A percentile compares a stretch with the other conserved stretches of the same genome.
Evolutionary conservation across 2,113 vertebrate species (phyloP).

Genomic region (Osmerus mordax): DNA sequence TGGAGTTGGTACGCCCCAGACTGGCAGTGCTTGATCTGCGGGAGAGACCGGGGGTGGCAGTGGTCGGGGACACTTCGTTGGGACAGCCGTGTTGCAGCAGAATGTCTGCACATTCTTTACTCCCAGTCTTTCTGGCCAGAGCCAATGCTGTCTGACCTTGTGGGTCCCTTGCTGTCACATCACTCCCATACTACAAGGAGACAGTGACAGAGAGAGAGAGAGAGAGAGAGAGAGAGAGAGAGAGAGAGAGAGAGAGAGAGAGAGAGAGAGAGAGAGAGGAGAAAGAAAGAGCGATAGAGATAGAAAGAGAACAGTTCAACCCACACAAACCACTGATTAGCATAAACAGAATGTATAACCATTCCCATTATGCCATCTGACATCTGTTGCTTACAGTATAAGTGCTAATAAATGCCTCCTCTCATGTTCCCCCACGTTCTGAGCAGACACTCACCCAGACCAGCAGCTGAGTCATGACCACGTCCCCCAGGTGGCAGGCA

Average conservation of each 20-base stretch:
- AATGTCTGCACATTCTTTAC: constrained; percentile 86
- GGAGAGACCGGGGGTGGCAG: constrained; percentile 77
- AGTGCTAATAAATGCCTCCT: too few species aligned
- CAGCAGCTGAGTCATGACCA: constrained; percentile 93
- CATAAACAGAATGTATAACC: neutral
- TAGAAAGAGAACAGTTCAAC: neutral
- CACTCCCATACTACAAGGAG: constrained; percentile 78
- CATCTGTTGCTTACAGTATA: neutral
- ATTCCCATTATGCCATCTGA: neutral
- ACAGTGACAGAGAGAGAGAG: too few species aligned
- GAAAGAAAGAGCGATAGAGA: neutral
- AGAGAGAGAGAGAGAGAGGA: neutral
- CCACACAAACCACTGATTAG: neutral
- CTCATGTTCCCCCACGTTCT: neutral
- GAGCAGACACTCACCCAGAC: constrained; percentile 80
- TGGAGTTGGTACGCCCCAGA: constrained; percentile 80
- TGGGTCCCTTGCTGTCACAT: constrained; percentile 81
- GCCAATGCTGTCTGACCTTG: constrained; percentile 82
- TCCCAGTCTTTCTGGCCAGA: constrained; percentile 79
- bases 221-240: neutral
- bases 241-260: neutral
- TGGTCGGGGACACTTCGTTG: constrained; percentile 71
- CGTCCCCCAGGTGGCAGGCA: constrained; percentile 84
- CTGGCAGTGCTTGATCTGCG: constrained; percentile 88
- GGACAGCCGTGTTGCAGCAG: constrained; percentile 88